Evolutionary conservation across 1,140 invertebrate genomes (phyloP), one percentile per base, ranked within the genome.

Genomic region (Branchinecta lynchi): DNA sequence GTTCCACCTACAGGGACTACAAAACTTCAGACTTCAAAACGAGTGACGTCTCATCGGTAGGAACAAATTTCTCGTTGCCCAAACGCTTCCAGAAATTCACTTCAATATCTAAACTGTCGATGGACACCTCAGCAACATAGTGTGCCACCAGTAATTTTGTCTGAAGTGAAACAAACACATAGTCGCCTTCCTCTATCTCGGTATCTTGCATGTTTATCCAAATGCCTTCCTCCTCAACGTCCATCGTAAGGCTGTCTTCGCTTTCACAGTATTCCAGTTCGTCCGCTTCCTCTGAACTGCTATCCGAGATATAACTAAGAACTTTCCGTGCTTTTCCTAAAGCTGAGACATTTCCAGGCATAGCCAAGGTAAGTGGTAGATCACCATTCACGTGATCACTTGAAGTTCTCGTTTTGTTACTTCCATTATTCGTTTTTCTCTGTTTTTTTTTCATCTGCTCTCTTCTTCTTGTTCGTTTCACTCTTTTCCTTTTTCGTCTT

Each of bases 91-190:
- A 60, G 17, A 60, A 60, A 9, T 51, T 51, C 46, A 51, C 46
- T 51, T 51, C 46, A 51, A 51, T 51, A 9, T 51, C 46, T n/a
- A 51, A 51, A 60, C 51, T 60, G 51, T 60, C 51, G 17, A 60
- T 6, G 51, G 17, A 20, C 51, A 60, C 6, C 51, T 60, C 51
- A 60, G 51, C 51, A 60, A 60, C 51, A 6, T 15, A 60, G 51
- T 60, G 2, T 20, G 17, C 51, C 2, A 60, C 51, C 51, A 60
- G 51, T 20, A 60, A 60, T 20, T 60, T 60, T 5, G 32, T 60
- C 51, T 51, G 46, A 51, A 51, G 9, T n/a, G n/a, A 9, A 51
- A 51, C 46, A 51, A 51, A 6, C 51, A 60, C 51, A 60, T 60
- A 6, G 2, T 60, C 51, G 12, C 51, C 51, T 20, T 15, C 6